These are phyloP conservation scores for Catostomus latipinnis DNA, from an alignment of 2,797 vertebrate genomes.

Conservation along the genomic window DNA sequence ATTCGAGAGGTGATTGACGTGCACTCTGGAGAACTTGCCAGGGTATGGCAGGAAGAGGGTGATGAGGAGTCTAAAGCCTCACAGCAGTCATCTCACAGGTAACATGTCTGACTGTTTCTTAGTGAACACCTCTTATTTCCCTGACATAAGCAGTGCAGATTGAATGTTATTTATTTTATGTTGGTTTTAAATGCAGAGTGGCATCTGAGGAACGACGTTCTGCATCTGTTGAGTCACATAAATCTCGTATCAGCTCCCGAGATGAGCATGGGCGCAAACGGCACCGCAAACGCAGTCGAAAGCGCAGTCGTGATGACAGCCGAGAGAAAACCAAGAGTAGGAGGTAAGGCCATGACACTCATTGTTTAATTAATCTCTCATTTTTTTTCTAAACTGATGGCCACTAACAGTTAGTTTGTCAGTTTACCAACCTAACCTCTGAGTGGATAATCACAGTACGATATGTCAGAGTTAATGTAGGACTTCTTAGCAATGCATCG, in stretches of 20 bases:
- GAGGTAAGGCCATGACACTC: slow-evolving; percentile 72
- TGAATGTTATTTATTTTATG: neutral
- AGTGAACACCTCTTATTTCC: neutral
- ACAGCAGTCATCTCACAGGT: slow-evolving; percentile 68
- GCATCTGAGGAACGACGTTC: slow-evolving; percentile 73
- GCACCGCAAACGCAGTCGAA: slow-evolving; percentile 74
- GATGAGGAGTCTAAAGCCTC: slow-evolving; percentile 62
- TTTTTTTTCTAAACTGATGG: neutral
- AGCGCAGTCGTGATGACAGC: slow-evolving; percentile 66
- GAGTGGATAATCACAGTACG: neutral
- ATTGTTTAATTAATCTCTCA: neutral
- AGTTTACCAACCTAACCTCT: too few relatives aligned
- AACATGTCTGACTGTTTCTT: neutral
- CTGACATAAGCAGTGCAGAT: neutral
- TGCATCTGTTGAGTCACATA: slow-evolving; percentile 81
- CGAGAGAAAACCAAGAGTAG: slow-evolving; percentile 76
- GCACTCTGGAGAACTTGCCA: slow-evolving; percentile 90
- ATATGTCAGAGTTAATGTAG: neutral
- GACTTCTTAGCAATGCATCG: too few relatives aligned
- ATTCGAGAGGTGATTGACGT: slow-evolving; percentile 95
- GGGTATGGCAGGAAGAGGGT: slow-evolving; percentile 86
- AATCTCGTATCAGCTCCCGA: slow-evolving; percentile 75
- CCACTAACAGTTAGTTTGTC: too few relatives aligned
- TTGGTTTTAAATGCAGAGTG: slow-evolving; percentile 59
- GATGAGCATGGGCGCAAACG: slow-evolving; percentile 73